Percentiles rank a stretch among this genome's conserved stretches.
phyloP scores from a whole-genome alignment of 2,113 vertebrate species.

The Chloroceryle aenea region DNA sequence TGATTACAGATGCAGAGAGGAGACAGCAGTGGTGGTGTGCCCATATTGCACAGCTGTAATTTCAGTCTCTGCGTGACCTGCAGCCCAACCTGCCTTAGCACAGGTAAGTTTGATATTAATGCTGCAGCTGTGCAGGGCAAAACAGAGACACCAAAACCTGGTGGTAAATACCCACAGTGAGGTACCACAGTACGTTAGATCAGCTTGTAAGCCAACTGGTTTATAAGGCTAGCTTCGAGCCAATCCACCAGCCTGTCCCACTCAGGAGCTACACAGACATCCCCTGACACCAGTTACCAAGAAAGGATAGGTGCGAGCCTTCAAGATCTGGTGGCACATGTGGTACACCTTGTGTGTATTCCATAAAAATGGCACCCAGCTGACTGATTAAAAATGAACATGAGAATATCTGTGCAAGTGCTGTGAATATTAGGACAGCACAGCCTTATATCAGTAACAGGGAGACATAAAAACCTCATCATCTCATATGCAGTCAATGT shows the following conservation, averaged over 20 bases:
- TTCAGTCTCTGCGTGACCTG: neutral
- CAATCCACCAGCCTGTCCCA: neutral
- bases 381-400: neutral
- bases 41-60: neutral
- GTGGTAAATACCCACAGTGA: neutral
- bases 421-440: neutral
- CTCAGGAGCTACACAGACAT: neutral
- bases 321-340: rapidly evolving
- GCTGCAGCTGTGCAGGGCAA: neutral
- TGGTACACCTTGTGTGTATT: neutral
- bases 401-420: neutral
- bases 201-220: neutral
- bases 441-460: neutral
- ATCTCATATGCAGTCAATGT: neutral
- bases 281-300: neutral
- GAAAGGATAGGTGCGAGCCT: neutral
- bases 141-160: neutral
- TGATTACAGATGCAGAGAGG: neutral
- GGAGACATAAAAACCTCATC: neutral
- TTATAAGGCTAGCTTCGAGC: neutral
- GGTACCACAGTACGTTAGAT: neutral
- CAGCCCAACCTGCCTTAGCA: neutral
- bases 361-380: neutral
- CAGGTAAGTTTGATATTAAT: neutral
- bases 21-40: neutral